Evolutionary conservation across 2,797 vertebrate species (phyloP).

Genomic region (Sebastes kiyomatsui): DNA sequence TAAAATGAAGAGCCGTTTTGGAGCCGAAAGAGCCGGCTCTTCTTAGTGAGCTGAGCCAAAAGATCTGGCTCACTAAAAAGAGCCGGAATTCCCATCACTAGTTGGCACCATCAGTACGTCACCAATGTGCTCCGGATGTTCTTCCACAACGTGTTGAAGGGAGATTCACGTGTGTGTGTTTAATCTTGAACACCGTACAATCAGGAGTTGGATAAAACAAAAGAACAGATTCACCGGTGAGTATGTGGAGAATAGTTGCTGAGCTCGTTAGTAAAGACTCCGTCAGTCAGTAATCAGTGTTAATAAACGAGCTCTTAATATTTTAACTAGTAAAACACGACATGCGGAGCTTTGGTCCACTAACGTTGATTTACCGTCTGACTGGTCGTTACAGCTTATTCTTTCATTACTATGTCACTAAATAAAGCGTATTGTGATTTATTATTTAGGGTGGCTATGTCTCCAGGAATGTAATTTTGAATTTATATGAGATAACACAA

Average conservation of each 20-base stretch:
- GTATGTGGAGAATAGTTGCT: background rate
- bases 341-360: background rate
- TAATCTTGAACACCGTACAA: background rate
- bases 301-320: background rate
- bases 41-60: too few relatives aligned
- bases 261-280: background rate
- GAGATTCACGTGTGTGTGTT: constrained; percentile 68
- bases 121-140: constrained; percentile 64
- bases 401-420: background rate
- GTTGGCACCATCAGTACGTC: background rate
- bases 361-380: background rate
- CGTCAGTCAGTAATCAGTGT: background rate
- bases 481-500: background rate
- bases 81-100: too few relatives aligned
- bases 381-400: background rate
- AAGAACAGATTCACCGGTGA: constrained; percentile 36
- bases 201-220: background rate
- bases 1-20: too few relatives aligned
- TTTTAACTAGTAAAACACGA: background rate
- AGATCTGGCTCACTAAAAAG: too few relatives aligned
- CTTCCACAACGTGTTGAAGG: constrained; percentile 64
- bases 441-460: background rate
- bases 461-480: background rate
- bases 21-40: too few relatives aligned
- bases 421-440: too few relatives aligned